phyloP scores from a whole-genome alignment of 2,797 vertebrate genomes.

The Rhinoraja longicauda region DNA sequence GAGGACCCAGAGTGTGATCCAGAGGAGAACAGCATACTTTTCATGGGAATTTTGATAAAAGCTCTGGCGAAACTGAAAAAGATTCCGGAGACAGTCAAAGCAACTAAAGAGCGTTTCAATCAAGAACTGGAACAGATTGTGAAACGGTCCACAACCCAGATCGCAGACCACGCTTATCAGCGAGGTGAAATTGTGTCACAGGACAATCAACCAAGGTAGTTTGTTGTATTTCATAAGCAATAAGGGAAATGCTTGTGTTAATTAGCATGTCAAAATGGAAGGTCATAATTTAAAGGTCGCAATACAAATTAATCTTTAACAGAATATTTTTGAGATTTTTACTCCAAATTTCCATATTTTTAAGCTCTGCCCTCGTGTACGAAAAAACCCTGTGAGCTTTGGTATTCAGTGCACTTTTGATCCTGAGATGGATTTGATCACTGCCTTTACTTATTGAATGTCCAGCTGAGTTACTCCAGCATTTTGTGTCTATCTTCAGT shows the following conservation, averaged over 20 bases:
- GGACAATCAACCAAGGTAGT: slow-evolving; percentile 86
- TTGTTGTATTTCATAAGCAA: not conserved
- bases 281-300: not conserved
- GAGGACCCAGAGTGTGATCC: slow-evolving; percentile 81
- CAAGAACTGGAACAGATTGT: slow-evolving; percentile 94
- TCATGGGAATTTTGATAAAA: slow-evolving; percentile 95
- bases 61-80: slow-evolving; percentile 90
- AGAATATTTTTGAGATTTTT: not conserved
- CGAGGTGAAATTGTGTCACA: slow-evolving; percentile 78
- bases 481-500: too few species aligned
- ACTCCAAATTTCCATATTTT: not conserved
- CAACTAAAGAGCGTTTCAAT: slow-evolving; percentile 86
- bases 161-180: slow-evolving; percentile 88
- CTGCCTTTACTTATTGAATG: not conserved
- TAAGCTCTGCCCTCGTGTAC: not conserved
- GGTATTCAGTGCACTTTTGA: not conserved
- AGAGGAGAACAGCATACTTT: slow-evolving; percentile 85
- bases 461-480: too few species aligned
- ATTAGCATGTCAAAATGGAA: not conserved
- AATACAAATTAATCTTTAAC: not conserved
- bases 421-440: not conserved
- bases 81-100: slow-evolving; percentile 87
- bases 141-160: slow-evolving; percentile 93
- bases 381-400: not conserved
- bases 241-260: not conserved